A percentile compares a stretch with the other conserved stretches of the same genome.
Conservation (phyloP, 2,888 invertebrate genomes). For the Apodemia duryi region DNA sequence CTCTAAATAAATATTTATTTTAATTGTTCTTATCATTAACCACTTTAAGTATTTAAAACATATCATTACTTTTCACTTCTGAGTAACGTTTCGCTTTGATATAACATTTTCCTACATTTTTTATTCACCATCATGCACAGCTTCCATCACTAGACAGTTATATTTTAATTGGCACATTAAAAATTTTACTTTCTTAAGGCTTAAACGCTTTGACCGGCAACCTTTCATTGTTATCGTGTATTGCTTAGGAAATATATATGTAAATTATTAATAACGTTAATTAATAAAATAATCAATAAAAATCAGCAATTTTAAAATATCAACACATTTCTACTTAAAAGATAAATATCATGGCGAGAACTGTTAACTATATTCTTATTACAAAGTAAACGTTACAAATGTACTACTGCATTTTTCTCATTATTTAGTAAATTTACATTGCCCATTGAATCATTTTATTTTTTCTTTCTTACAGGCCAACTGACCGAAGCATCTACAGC, state of each 20-base stretch:
- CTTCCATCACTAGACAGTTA: conserved; percentile 47
- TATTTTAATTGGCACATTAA: conserved; percentile 38
- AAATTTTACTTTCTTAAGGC: conserved; percentile 7
- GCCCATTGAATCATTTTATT: not conserved
- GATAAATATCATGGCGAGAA: not conserved
- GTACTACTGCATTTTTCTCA: not conserved
- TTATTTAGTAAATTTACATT: not conserved
- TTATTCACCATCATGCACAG: conserved; percentile 48
- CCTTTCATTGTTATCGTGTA: not conserved
- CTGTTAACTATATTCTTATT: no score
- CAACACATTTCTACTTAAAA: not conserved
- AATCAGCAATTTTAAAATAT: not conserved
- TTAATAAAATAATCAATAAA: not conserved
- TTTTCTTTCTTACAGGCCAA: conserved; percentile 59
- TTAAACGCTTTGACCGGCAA: not conserved
- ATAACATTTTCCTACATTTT: conserved; percentile 55
- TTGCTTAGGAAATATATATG: not conserved
- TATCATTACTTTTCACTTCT: conserved; percentile 54
- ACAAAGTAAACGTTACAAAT: not conserved
- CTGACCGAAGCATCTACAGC: conserved; percentile 58
- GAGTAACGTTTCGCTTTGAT: conserved; percentile 79
- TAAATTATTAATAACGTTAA: conserved; percentile 16
- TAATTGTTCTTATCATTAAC: conserved; percentile 51
- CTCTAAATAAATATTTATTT: conserved; percentile 42
- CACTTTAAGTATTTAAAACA: conserved; percentile 37